phyloP scores from a whole-genome alignment of 2,888 invertebrate species.

The Sussaba pulchella region DNA sequence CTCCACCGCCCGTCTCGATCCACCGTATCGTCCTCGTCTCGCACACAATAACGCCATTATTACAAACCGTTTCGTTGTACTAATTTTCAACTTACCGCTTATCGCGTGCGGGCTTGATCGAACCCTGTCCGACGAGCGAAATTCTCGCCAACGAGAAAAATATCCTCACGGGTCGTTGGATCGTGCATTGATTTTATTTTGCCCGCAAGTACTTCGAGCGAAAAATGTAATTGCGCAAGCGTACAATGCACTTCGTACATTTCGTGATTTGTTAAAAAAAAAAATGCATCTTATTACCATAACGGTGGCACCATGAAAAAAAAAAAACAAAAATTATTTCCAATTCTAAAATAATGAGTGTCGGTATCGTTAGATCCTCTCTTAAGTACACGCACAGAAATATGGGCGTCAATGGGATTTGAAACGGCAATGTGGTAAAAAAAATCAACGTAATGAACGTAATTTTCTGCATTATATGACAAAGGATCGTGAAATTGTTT shows the following conservation, averaged over 20 bases:
- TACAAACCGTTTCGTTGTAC: constrained; percentile 48
- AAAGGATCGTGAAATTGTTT: too few species aligned
- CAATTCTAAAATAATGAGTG: too few species aligned
- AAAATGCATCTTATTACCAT: too few species aligned
- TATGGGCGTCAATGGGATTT: too few species aligned
- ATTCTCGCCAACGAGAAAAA: constrained; percentile 46
- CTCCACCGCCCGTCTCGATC: constrained; percentile 20
- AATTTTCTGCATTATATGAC: too few species aligned
- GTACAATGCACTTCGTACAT: constrained; percentile 1
- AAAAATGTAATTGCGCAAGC: constrained; percentile 7
- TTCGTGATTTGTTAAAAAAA: too few species aligned
- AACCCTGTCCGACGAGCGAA: constrained; percentile 10
- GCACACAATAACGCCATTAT: constrained; percentile 5
- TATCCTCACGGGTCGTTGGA: constrained; percentile 11
- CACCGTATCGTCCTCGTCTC: neutral
- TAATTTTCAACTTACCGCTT: constrained; percentile 59
- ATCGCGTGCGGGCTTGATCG: constrained; percentile 56
- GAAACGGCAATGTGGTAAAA: too few species aligned
- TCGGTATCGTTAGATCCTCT: too few species aligned
- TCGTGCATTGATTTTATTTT: neutral
- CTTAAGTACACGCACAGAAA: too few species aligned
- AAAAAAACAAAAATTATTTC: too few species aligned
- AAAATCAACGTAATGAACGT: too few species aligned
- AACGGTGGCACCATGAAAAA: too few species aligned
- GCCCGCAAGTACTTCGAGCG: constrained; percentile 13